Evolutionary conservation across 2,888 invertebrate genomes (phyloP).

Genomic region (Limnephilus auricula): DNA sequence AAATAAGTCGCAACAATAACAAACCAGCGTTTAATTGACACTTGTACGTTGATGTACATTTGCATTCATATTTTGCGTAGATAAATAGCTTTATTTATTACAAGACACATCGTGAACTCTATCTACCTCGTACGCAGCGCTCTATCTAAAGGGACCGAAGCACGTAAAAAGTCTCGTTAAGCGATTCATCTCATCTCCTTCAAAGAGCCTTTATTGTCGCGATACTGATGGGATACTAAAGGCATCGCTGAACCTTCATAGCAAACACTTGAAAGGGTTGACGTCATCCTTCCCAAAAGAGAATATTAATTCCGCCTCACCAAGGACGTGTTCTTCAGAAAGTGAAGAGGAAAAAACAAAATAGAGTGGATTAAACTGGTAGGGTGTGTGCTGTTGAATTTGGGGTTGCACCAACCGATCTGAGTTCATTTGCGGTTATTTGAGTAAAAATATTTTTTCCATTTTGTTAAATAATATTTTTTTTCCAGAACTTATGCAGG

Average conservation of each 20-base stretch:
- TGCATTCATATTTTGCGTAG: background rate
- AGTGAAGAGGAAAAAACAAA: background rate
- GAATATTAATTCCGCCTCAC: background rate
- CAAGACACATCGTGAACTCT: background rate
- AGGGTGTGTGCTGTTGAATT: background rate
- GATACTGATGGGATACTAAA: background rate
- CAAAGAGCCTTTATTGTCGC: slow-evolving; percentile 2
- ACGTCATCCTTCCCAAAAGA: background rate
- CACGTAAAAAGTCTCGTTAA: background rate
- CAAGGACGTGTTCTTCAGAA: background rate
- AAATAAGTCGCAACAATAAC: background rate
- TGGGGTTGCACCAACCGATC: background rate
- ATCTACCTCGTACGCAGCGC: background rate
- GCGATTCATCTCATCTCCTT: background rate
- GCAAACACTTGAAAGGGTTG: background rate
- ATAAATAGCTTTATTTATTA: background rate
- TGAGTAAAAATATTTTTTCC: background rate
- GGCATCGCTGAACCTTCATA: background rate
- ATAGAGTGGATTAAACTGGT: background rate
- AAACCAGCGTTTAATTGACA: background rate
- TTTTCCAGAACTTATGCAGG: too few species aligned
- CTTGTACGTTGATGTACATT: background rate
- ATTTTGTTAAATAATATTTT: too few species aligned
- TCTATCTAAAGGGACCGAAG: background rate
- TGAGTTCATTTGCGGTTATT: background rate